phyloP scores from a whole-genome alignment of 2,113 vertebrate species.

The Narcine bancroftii region DNA sequence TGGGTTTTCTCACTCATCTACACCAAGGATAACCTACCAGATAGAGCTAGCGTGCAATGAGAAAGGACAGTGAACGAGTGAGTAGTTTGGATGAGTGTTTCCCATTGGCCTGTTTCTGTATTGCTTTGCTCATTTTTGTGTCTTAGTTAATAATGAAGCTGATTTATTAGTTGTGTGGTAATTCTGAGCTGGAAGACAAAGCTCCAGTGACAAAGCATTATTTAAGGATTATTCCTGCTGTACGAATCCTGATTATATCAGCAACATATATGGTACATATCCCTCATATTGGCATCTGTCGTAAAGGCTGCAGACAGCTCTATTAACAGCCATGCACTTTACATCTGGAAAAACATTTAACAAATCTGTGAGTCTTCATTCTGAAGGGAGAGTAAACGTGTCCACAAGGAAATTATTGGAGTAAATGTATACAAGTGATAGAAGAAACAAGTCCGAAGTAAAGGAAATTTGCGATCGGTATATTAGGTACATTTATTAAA shows the following conservation, averaged over 20 bases:
- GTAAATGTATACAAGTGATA: background rate
- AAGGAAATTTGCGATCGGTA: background rate
- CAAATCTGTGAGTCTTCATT: background rate
- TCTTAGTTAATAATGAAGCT: background rate
- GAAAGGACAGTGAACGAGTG: no score
- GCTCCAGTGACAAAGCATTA: background rate
- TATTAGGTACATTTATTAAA: background rate
- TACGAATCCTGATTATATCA: constrained; percentile 33
- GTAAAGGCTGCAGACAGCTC: constrained; percentile 18
- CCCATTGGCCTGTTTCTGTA: no score
- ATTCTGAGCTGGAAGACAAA: constrained; percentile 1
- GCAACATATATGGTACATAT: constrained; percentile 32
- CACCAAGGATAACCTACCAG: no score
- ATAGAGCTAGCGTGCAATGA: no score
- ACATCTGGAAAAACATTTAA: constrained; percentile 29
- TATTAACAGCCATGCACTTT: constrained; percentile 18
- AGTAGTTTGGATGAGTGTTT: no score
- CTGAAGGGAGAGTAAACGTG: constrained; percentile 13
- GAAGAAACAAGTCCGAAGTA: background rate
- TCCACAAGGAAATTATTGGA: background rate
- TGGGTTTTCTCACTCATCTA: no score
- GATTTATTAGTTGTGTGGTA: background rate
- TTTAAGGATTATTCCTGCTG: constrained; percentile 36
- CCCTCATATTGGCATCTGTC: constrained; percentile 21
- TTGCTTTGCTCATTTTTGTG: background rate